Conservation (phyloP, 2,113 vertebrate genomes). For the Tangachromis dhanisi region DNA sequence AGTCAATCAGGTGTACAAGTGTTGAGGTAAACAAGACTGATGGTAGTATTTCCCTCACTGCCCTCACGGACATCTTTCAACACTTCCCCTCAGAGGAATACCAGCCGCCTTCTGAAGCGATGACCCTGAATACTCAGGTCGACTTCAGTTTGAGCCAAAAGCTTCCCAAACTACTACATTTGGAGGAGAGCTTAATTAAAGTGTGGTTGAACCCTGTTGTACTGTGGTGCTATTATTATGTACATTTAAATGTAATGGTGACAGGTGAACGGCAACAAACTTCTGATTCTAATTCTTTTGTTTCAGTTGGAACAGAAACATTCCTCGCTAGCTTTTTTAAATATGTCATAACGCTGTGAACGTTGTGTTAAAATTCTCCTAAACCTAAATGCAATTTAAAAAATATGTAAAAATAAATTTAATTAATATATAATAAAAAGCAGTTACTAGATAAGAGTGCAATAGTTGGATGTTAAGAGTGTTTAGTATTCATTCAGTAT, state of each 20-base stretch:
- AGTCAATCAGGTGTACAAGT: neutral
- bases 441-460: neutral
- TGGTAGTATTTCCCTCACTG: neutral
- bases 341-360: accelerated
- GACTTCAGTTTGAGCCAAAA: neutral
- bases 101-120: neutral
- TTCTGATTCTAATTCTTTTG: neutral
- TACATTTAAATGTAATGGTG: neutral
- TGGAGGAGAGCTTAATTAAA: neutral
- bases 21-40: neutral
- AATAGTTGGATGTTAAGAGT: neutral
- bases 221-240: neutral
- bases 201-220: accelerated
- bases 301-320: neutral
- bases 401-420: neutral
- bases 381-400: neutral
- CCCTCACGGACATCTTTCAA: neutral
- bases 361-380: neutral
- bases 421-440: accelerated
- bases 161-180: neutral
- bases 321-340: neutral
- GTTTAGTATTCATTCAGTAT: neutral
- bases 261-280: neutral
- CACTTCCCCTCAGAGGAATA: neutral
- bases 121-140: neutral